phyloP scores from a whole-genome alignment of 1,140 invertebrate genomes.

The Drosophila paulistorum region DNA sequence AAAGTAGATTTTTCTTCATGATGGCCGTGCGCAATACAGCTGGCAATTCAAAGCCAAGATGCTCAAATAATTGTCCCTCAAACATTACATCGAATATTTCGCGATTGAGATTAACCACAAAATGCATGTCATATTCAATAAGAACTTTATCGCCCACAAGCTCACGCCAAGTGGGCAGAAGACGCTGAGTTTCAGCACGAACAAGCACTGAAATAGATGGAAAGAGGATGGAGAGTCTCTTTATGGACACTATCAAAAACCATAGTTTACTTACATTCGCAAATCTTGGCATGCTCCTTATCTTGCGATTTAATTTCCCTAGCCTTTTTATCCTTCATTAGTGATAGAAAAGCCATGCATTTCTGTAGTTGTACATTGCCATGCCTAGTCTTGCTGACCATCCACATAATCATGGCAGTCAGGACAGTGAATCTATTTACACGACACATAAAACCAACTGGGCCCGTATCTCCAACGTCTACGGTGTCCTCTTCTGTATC shows the following conservation, averaged over 20 bases:
- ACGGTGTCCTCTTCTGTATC: conserved; percentile 23
- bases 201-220: conserved; percentile 61
- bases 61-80: conserved; percentile 90
- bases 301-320: conserved; percentile 59
- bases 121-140: conserved; percentile 86
- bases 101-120: conserved; percentile 86
- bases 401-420: conserved; percentile 81
- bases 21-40: conserved; percentile 73
- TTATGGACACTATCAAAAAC: neutral
- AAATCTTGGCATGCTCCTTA: conserved; percentile 52
- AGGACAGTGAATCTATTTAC: conserved; percentile 73
- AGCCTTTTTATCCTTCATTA: conserved; percentile 67
- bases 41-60: conserved; percentile 87
- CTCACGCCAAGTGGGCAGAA: conserved; percentile 87
- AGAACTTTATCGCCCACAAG: conserved; percentile 86
- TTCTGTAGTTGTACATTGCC: conserved; percentile 60
- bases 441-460: conserved; percentile 59
- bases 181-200: conserved; percentile 71
- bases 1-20: conserved; percentile 84
- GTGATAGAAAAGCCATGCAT: conserved; percentile 62
- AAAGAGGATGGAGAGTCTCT: neutral
- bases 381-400: conserved; percentile 58
- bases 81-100: conserved; percentile 89
- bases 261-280: conserved; percentile 61
- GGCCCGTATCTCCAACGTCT: conserved; percentile 36